These are phyloP conservation scores for Zosterops pallidus DNA, from an alignment of 2,113 vertebrate species.

Conservation along the genomic window DNA sequence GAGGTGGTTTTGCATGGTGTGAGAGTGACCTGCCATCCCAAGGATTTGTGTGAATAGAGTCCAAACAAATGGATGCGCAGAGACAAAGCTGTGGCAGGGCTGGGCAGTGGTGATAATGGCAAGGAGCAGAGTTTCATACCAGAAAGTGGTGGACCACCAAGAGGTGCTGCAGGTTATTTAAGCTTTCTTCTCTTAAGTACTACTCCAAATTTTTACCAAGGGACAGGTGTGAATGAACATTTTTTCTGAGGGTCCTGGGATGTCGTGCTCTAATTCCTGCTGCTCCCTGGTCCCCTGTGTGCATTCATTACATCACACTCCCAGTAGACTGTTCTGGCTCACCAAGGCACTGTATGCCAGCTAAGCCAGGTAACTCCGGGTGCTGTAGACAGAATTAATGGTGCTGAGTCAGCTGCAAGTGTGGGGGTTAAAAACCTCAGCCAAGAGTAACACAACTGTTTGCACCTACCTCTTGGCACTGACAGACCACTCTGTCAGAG, in stretches of 20 bases:
- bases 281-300: neutral
- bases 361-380: rapidly evolving
- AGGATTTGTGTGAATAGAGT: neutral
- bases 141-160: neutral
- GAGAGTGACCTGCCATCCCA: neutral
- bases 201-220: neutral
- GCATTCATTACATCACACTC: neutral
- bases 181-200: neutral
- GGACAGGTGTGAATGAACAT: neutral
- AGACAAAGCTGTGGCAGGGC: neutral
- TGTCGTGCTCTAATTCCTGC: rapidly evolving
- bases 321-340: neutral
- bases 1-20: rapidly evolving
- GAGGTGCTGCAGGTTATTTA: neutral
- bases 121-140: neutral
- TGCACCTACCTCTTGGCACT: neutral
- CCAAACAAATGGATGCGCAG: neutral
- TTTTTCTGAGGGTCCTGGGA: neutral
- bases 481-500: neutral
- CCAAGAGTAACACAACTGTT: neutral
- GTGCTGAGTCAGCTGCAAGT: neutral
- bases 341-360: rapidly evolving
- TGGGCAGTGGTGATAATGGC: neutral
- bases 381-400: rapidly evolving
- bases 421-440: neutral